Evolutionary conservation across 2,113 vertebrate species (phyloP), one percentile per base, ranked within the genome.

Genomic region (Mionectes macconnelli): DNA sequence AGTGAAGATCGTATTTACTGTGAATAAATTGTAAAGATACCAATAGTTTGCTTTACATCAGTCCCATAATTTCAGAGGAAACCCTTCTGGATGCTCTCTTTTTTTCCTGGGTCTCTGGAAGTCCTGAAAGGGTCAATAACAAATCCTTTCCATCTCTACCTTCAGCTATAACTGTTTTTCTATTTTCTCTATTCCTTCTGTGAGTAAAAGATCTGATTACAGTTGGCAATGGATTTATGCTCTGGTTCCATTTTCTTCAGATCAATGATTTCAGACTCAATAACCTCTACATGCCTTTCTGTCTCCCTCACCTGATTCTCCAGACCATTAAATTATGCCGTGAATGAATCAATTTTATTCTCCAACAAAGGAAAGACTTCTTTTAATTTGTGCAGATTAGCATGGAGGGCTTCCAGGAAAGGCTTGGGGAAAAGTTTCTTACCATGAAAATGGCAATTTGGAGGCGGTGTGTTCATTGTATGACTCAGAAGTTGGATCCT

Each of bases 301-400:
- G 2, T 94, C 49, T 92, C 85, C 37, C 75, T 60, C 56, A 96
- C 47, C 83, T 87, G 83, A 86, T 96, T 95, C 83, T 93, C 64
- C 76, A 92, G 80, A 79, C 76, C 82, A 92, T 95, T 97, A 95
- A 82, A 95, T 95, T 90, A 89, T 85, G 56, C 90, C 66, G n/a
- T 33, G 64, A 97, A 91, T 84, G 76, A 88, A 82, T 89, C 74
- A 92, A 89, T 91, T 97, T 81, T 93, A 79, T 89, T 95, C 68
- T 90, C 50, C 87, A 87, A 53, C 68, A 84, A 92, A 96, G 70
- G 87, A 95, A 66, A 45, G 47, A 57, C 90, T 95, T 94, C 76
- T 96, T 97, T 97, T 86, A 87, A 52, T 94, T 94, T 96, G 82
- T 92, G 68, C 82, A 79, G 93, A 89, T 96, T 93, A 95, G 66